These are phyloP conservation scores for Clarias batrachus DNA, from an alignment of 2,113 vertebrate species.

Conservation along the genomic window DNA sequence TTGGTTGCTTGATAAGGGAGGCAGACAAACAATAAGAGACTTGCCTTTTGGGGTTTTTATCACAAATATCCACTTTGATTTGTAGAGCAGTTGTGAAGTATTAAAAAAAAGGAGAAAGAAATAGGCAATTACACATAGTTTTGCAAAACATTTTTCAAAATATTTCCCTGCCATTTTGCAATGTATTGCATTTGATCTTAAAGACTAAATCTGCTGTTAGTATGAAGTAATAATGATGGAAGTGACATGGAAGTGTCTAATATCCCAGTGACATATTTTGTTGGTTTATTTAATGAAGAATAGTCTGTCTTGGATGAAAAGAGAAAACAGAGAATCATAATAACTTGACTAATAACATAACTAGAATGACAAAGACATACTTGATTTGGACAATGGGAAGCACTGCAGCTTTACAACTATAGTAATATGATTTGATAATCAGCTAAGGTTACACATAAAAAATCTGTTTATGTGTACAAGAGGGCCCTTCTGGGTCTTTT, in stretches of 20 bases:
- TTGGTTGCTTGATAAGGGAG: constrained; percentile 41
- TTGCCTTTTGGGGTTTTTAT: constrained; percentile 35
- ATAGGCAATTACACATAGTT: constrained; percentile 16
- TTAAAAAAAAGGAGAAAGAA: constrained; percentile 12
- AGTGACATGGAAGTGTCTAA: constrained; percentile 5
- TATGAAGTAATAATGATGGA: not conserved
- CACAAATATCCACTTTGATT: constrained; percentile 47
- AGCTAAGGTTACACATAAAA: not conserved
- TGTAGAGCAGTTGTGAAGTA: constrained; percentile 36
- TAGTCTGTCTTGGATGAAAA: not conserved
- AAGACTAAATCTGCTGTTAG: not conserved
- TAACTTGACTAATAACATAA: not conserved
- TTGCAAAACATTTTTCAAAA: not conserved
- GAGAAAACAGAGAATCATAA: not conserved
- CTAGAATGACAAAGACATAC: constrained; percentile 1
- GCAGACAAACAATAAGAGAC: constrained; percentile 36
- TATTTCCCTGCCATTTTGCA: not conserved
- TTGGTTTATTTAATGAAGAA: constrained; percentile 40
- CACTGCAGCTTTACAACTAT: not conserved
- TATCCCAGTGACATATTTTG: constrained; percentile 13
- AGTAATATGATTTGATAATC: not conserved
- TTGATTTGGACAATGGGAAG: not conserved
- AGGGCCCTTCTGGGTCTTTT: not conserved
- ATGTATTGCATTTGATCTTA: not conserved
- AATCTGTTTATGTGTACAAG: not conserved